Conservation (phyloP, 2,888 invertebrate genomes). For the Thera britannica region DNA sequence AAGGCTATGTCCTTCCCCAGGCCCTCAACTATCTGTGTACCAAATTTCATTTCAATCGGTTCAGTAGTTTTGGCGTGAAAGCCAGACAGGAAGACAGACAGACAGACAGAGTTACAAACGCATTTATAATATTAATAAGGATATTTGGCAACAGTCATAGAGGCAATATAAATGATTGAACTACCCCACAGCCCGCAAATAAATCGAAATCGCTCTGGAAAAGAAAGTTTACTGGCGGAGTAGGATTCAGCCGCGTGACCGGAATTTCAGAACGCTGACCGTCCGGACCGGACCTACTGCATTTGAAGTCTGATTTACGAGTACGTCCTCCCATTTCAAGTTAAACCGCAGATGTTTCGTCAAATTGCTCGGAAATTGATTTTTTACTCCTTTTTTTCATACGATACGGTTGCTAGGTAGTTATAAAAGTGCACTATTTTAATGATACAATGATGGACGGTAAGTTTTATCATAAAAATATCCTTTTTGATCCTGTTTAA, state of each 20-base stretch:
- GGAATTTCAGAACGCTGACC: slow-evolving; percentile 33
- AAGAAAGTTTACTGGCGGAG: slow-evolving; percentile 32
- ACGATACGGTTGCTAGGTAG: neutral
- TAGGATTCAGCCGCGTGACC: slow-evolving; percentile 32
- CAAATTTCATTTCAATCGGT: too few species aligned
- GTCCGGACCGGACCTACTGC: slow-evolving; percentile 23
- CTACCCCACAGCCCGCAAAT: slow-evolving; percentile 29
- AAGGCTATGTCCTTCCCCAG: too few species aligned
- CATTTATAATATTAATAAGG: too few species aligned
- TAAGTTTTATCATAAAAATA: too few species aligned
- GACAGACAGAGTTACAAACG: too few species aligned
- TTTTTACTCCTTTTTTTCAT: slow-evolving; percentile 8
- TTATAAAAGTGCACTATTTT: neutral
- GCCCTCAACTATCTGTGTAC: too few species aligned
- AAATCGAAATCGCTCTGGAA: slow-evolving; percentile 31
- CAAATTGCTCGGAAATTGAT: slow-evolving; percentile 26
- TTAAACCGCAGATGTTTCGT: slow-evolving; percentile 30
- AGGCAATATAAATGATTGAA: slow-evolving; percentile 31
- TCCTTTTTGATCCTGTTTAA: too few species aligned
- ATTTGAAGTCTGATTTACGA: slow-evolving; percentile 35
- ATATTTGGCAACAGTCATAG: slow-evolving; percentile 31
- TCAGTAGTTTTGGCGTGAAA: too few species aligned
- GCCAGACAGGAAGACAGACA: too few species aligned
- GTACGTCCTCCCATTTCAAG: slow-evolving; percentile 21
- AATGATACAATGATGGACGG: neutral